Base-by-base conservation (phyloP, 2,797 vertebrate genomes). In the Phataginus tricuspis region DNA sequence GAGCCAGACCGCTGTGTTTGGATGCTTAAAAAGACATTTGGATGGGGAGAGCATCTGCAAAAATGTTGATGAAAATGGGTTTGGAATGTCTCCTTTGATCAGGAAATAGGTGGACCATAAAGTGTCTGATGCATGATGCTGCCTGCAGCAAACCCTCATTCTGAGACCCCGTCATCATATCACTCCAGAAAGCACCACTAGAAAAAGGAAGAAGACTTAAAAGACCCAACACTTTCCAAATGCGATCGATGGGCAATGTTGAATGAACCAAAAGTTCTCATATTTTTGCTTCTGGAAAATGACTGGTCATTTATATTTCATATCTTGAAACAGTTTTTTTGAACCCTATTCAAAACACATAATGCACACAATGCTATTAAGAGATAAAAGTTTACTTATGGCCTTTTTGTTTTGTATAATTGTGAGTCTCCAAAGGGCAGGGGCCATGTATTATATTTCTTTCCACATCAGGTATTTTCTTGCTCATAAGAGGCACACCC, bases 21-120 rank as follows among this genome's bases (percentile, higher is more conserved):
- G 88, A 96, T 95, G 96, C 95, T 97, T 98, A 97, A 97, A 97
- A 97, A 97, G 91, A 75, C 96, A 97, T 97, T 97, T 97, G 96
- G 93, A 96, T 57, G 37, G 75, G 72, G 93, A 96, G 42, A 97
- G 94, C 97, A 97, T 97, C 95, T 98, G 97, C 95, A 95, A 97
- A 94, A 97, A 94, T 49, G 57, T 55, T 93, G 95, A 95, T 92
- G 94, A 89, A 95, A 97, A 95, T 98, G 96, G 93, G 29, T 92
- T 97, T 98, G 97, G 96, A 98, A 97, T 80, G 71, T 96, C 89
- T 98, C 86, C 92, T 96, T 86, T 82, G 72, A 95, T 97, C 96
- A 98, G 97, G 97, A 98, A 97, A 78, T 97, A 97, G 97, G 96
- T 97, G 90, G 96, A 86, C 82, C 53, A 90, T 96, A 91, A 97